Percentiles rank a stretch among this genome's conserved stretches.
Conservation (phyloP, 2,888 invertebrate genomes). For the Luperina nickerlii region DNA sequence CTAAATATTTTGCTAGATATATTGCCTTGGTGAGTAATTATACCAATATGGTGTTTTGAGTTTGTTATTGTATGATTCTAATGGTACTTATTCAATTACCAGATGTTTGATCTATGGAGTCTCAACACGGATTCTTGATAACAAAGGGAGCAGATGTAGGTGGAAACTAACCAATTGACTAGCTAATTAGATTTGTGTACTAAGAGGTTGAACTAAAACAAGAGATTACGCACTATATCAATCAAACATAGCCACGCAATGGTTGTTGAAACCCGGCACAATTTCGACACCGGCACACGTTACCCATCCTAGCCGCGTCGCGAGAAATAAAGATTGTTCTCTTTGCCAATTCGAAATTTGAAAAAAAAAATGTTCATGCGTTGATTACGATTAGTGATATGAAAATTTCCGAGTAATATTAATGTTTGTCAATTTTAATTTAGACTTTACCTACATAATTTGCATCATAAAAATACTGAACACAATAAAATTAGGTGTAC, state of each 20-base stretch:
- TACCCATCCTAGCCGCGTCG: slow-evolving; percentile 78
- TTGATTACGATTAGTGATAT: slow-evolving; percentile 15
- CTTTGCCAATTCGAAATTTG: slow-evolving; percentile 22
- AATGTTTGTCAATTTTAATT: slow-evolving; percentile 27
- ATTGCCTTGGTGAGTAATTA: slow-evolving; percentile 54
- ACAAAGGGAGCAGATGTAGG: slow-evolving; percentile 31
- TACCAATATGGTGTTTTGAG: slow-evolving; percentile 24
- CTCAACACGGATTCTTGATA: slow-evolving; percentile 1
- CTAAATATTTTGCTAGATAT: slow-evolving; percentile 65
- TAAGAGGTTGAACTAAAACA: slow-evolving; percentile 78
- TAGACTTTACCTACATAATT: slow-evolving; percentile 9
- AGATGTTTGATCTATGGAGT: slow-evolving; percentile 8
- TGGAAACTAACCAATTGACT: slow-evolving; percentile 59
- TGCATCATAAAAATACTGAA: slow-evolving; percentile 4
- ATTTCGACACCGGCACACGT: slow-evolving; percentile 82
- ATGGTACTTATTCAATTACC: not conserved
- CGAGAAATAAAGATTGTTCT: slow-evolving; percentile 58
- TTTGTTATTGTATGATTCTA: slow-evolving; percentile 8
- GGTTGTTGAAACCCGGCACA: slow-evolving; percentile 81
- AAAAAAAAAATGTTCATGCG: slow-evolving; percentile 21
- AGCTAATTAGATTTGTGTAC: slow-evolving; percentile 70
- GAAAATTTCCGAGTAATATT: slow-evolving; percentile 9
- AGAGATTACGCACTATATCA: slow-evolving; percentile 88
- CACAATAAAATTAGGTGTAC: not conserved
- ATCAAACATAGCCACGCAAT: slow-evolving; percentile 86